These are phyloP conservation scores for Gadus chalcogrammus DNA, from an alignment of 2,113 vertebrate species.

Conservation along the genomic window DNA sequence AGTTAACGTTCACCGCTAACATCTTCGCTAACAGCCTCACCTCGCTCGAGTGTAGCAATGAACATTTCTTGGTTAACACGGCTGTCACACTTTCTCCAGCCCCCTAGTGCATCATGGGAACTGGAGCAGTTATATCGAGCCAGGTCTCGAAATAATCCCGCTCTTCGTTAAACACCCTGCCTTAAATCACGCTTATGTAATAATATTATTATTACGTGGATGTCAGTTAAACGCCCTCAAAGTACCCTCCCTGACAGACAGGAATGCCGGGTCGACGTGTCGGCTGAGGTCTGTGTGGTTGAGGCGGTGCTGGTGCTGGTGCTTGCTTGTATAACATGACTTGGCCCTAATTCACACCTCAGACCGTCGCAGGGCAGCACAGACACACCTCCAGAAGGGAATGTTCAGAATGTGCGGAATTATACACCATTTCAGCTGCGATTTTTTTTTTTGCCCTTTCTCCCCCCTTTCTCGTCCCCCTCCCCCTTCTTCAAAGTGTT, in stretches of 20 bases:
- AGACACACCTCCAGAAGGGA: slow-evolving; percentile 25
- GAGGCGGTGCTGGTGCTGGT: slow-evolving; percentile 8
- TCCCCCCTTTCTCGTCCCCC: background rate
- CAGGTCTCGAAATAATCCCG: slow-evolving; percentile 41
- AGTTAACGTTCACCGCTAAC: background rate
- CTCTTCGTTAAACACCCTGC: slow-evolving; percentile 21
- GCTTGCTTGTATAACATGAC: background rate
- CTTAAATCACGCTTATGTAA: slow-evolving; percentile 13
- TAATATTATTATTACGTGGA: slow-evolving; percentile 24
- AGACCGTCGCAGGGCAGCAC: background rate
- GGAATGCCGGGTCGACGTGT: slow-evolving; percentile 19
- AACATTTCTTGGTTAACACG: background rate
- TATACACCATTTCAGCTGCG: slow-evolving; percentile 10
- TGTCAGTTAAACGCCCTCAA: slow-evolving; percentile 36
- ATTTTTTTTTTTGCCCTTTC: too few species aligned
- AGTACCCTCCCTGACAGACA: slow-evolving; percentile 43
- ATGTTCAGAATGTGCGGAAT: slow-evolving; percentile 51
- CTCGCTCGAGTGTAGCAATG: too few species aligned
- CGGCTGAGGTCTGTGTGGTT: slow-evolving; percentile 1
- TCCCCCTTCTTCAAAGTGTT: too few species aligned
- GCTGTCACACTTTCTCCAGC: slow-evolving; percentile 30
- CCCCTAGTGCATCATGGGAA: slow-evolving; percentile 28
- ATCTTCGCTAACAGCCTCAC: background rate
- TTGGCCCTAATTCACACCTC: background rate
- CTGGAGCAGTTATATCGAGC: slow-evolving; percentile 40